Conservation (phyloP, 2,797 vertebrate genomes). For the Phalloptychus januarius region DNA sequence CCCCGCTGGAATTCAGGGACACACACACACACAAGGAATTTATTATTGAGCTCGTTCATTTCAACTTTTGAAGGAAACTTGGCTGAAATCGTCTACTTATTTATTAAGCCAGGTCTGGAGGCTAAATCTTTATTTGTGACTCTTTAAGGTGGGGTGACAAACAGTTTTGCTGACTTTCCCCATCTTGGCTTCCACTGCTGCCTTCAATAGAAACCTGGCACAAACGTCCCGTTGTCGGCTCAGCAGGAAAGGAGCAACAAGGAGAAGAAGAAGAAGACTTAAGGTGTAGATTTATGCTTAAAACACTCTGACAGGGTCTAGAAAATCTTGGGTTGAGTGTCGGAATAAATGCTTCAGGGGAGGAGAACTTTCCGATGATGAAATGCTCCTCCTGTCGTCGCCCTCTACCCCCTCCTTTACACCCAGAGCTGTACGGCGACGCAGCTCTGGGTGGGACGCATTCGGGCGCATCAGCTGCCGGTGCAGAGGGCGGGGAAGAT, state of each 20-base stretch:
- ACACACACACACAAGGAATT: constrained; percentile 31
- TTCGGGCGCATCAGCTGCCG: background rate
- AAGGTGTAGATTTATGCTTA: background rate
- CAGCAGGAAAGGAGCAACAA: constrained; percentile 2
- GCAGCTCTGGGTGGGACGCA: background rate
- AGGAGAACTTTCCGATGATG: background rate
- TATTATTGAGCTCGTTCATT: constrained; percentile 46
- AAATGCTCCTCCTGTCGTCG: background rate
- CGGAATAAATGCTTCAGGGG: background rate
- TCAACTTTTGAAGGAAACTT: constrained; percentile 40
- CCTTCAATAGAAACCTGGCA: background rate
- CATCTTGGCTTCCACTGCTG: background rate
- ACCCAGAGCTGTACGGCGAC: background rate
- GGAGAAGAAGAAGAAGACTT: background rate
- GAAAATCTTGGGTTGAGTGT: background rate
- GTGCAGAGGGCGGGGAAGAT: background rate
- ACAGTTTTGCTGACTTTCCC: background rate
- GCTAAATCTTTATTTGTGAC: constrained; percentile 7
- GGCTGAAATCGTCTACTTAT: constrained; percentile 25
- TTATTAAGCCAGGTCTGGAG: background rate
- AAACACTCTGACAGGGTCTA: background rate
- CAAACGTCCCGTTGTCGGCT: background rate
- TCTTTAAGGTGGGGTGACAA: constrained; percentile 8
- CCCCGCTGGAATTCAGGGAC: constrained; percentile 63
- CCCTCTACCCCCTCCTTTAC: no score